Base-by-base conservation (phyloP, 2,888 invertebrate species). In the Caenorhabditis sp. region DNA sequence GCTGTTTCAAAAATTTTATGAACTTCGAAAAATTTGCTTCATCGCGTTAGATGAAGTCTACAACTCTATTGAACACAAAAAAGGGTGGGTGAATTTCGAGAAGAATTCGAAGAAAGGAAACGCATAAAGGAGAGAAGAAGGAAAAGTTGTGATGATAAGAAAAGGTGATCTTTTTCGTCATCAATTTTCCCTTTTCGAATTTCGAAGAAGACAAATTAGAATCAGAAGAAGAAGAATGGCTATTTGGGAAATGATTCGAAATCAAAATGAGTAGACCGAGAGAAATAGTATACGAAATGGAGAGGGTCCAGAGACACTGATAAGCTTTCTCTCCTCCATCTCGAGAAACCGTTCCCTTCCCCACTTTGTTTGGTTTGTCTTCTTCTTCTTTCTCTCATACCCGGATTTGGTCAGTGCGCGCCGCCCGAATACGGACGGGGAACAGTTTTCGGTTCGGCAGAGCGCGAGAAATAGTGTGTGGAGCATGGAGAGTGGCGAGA, bases 351-450 rank as follows among this genome's bases (percentile, higher is more conserved):
- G 54, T 54, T 54, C 54, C 47, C 44, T 61, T 58, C 61, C 14
- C 26, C 51, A 47, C 58, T 73, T 58, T 73, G 58, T 47, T 58
- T 58, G 35, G 49, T 44, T 58, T 38, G 19, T 44, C n/a, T 26
- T n/a, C 26, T 26, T 38, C 61, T 22, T 31, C n/a, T 44, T n/a
- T n/a, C n/a, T n/a, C n/a, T n/a, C n/a, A n/a, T n/a, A 16, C 61
- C 69, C 72, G 61, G 61, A 73, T 73, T 61, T 51, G 72, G 72
- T 59, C 59, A 49, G 41, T 58, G 28, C 10, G 28, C 22, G 38
- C 41, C 51, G 51, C 38, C 28, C 28, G 31, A 28, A 41, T 41
- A 38, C 35, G 38, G 28, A n/a, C n/a, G n/a, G n/a, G 14, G 41
- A 49, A 31, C 31, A 31, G 31, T 49, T 44, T 38, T 31, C 22